Base-by-base conservation (phyloP, 2,113 vertebrate species). In the Colius striatus region DNA sequence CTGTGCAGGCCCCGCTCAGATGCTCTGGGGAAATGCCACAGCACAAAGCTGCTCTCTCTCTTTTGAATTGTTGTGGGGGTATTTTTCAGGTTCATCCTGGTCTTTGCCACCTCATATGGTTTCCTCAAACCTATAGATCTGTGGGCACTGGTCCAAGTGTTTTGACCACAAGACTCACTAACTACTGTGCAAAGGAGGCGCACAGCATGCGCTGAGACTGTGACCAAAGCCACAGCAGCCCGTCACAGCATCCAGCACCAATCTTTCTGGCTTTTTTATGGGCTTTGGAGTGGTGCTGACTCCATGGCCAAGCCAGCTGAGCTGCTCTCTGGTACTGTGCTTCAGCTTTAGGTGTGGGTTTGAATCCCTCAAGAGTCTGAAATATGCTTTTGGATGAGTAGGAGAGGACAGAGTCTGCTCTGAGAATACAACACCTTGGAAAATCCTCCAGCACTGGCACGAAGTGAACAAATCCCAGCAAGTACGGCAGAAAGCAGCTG, bases 121-220 rank as follows among this genome's bases (percentile, higher is more conserved):
- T 70, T 79, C 17, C 25, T 89, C 5, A 8, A 43, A 20, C 22
- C 50, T 11, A 5, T 19, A 61, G 62, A 68, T 11, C 36, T 68
- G 16, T 10, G n/a, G 13, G 38, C 10, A 38, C 25, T 29, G 11
- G 4, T 36, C 72, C 62, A 54, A 76, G 36, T 3, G 18, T 68
- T 75, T 61, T 83, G 71, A 71, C 27, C 51, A 62, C 54, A 47
- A 25, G 30, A 19, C 9, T 77, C 50, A 21, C 23, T 7, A 22
- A 48, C 19, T 48, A 3, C 38, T 15, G 10, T 13, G 18, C 30
- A 22, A 74, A 14, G 25, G 29, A 65, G 23, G 66, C 23, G 21
- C 1, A 2, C 0, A 0, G 23, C 19, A 16, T 55, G 22, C 25
- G 32, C 38, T 29, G 36, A 53, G 58, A 34, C 27, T 32, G 1